phyloP scores from a whole-genome alignment of 2,888 invertebrate genomes.

The Synergus itoensis region DNA sequence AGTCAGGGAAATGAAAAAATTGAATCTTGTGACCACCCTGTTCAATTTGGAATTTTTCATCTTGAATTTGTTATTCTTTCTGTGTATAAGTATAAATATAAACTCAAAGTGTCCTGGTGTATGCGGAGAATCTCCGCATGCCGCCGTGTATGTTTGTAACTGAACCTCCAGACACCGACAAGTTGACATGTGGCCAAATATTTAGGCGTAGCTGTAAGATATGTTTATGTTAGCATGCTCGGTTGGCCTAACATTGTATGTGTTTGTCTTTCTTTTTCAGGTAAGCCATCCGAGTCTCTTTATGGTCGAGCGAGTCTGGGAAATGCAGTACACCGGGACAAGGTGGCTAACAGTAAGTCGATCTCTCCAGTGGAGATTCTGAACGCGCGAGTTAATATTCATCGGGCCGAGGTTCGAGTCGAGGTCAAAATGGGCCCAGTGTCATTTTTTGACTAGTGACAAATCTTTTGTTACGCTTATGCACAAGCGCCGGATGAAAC shows the following conservation, averaged over 20 bases:
- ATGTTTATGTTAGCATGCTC: conserved; percentile 53
- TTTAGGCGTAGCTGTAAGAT: conserved; percentile 64
- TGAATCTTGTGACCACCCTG: neutral
- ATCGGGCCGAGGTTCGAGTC: conserved; percentile 41
- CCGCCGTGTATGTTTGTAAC: conserved; percentile 41
- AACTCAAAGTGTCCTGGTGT: neutral
- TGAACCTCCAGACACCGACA: conserved; percentile 47
- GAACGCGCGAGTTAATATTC: conserved; percentile 44
- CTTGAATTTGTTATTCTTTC: neutral
- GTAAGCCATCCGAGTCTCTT: conserved; percentile 62
- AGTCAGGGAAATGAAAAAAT: no score
- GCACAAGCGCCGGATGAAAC: conserved; percentile 20
- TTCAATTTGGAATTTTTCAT: neutral
- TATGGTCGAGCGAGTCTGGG: conserved; percentile 48
- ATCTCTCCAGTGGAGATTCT: conserved; percentile 53
- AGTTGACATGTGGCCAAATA: conserved; percentile 68
- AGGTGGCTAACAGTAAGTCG: conserved; percentile 53
- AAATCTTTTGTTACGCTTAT: conserved; percentile 30
- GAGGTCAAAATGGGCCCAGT: conserved; percentile 32
- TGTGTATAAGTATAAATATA: neutral
- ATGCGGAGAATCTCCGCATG: neutral
- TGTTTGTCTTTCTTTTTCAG: conserved; percentile 65
- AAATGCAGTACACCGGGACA: conserved; percentile 50
- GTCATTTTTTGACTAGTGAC: conserved; percentile 30
- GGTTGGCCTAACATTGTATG: conserved; percentile 53